These are phyloP conservation scores for Zootermopsis nevadensis DNA, from an alignment of 2,888 invertebrate species.

Conservation along the genomic window DNA sequence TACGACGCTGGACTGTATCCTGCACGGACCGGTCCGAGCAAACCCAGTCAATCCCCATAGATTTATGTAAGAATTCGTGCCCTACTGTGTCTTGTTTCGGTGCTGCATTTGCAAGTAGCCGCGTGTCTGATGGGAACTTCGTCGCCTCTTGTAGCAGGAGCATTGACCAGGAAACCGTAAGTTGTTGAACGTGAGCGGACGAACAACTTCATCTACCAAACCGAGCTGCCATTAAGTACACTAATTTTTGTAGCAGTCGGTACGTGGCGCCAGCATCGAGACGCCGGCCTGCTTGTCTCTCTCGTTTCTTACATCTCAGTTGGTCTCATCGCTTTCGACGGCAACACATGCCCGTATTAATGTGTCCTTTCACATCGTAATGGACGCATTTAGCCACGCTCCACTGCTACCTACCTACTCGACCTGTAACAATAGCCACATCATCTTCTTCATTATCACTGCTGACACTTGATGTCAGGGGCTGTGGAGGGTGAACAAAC, in stretches of 20 bases:
- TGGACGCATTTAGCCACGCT: background rate
- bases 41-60: no score
- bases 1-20: no score
- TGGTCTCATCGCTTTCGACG: background rate
- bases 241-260: background rate
- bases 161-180: no score
- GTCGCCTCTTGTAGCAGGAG: no score
- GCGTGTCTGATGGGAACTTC: no score
- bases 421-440: background rate
- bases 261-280: background rate
- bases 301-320: constrained; percentile 7
- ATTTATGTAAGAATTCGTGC: no score
- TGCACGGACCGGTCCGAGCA: no score
- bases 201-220: background rate
- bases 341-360: background rate
- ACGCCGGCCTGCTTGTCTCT: background rate
- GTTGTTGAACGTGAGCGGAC: no score
- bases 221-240: background rate
- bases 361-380: background rate
- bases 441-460: constrained; percentile 16
- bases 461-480: background rate
- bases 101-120: no score
- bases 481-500: background rate
- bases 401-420: constrained; percentile 10
- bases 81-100: no score